Evolutionary conservation across 2,797 vertebrate species (phyloP).

Genomic region (Mus minutoides): DNA sequence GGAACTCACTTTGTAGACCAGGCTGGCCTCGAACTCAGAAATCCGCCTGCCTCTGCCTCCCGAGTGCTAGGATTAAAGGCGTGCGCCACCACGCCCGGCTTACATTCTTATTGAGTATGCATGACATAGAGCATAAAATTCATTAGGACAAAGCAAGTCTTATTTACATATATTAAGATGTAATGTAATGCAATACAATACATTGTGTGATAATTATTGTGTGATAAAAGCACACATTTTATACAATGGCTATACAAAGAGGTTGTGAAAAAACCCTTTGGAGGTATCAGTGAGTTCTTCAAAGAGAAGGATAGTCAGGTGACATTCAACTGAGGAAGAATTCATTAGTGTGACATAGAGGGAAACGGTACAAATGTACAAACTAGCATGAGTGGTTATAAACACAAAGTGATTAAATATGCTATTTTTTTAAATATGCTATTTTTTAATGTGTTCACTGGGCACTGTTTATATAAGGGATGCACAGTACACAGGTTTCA

Average conservation of each 20-base stretch:
- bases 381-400: not conserved
- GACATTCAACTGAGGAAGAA: not conserved
- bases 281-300: not conserved
- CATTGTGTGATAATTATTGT: not conserved
- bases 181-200: not conserved
- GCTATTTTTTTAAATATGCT: not conserved
- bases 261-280: not conserved
- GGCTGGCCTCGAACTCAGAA: no score
- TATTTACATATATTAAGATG: not conserved
- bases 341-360: not conserved
- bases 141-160: not conserved
- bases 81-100: no score
- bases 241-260: not conserved
- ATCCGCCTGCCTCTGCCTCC: no score
- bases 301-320: not conserved
- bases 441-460: not conserved
- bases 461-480: not conserved
- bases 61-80: no score
- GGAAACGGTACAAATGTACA: not conserved
- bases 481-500: not conserved
- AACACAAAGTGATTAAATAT: not conserved
- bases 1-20: no score
- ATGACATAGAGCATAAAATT: conserved; percentile 32
- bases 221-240: not conserved
- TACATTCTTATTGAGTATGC: not conserved